Evolutionary conservation across 2,888 invertebrate genomes (phyloP), one percentile per base, ranked within the genome.

Genomic region (Strigamia transsilvanica): DNA sequence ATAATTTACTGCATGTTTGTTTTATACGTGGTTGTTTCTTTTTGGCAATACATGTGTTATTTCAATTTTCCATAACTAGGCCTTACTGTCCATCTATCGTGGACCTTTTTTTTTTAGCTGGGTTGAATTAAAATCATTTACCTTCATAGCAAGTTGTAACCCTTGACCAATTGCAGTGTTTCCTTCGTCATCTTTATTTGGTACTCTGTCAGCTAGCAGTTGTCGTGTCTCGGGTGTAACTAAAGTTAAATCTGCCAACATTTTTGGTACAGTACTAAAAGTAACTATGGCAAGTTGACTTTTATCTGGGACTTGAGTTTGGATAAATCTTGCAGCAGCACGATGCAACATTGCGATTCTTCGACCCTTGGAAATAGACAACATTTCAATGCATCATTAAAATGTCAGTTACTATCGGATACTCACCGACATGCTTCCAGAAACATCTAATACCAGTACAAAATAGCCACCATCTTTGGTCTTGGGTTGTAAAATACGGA

Each of bases 401-500:
- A 34, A 79, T 32, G 3, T 34, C 34, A 80, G n/a, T 27, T 34
- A 78, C 7, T 18, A 21, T 18, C n/a, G 18, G 2, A 21, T 21
- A 61, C 83, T 84, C 78, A 85, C 85, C 81, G 82, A 84, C 85
- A 85, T 85, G 82, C 85, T 85, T 78, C 85, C 85, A 10, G 85
- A 85, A 21, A 84, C 83, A 83, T 85, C 85, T 46, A 85, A 78
- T 5, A 85, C 85, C 10, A 85, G 80, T 13, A 85, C 84, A 73
- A 84, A 85, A 18, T 84, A 80, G 15, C 84, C 83, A n/a, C 83
- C 82, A 78, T 84, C 80, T 66, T 83, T 82, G 56, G 80, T 83
- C 23, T 81, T 82, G 10, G 84, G 84, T 73, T 84, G 84, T 15
- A 85, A 27, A 1, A 85, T 66, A 23, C 84, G 83, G 56, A 85